Base-by-base conservation (phyloP, 2,888 invertebrate genomes). In the Lasioglossum oenotherae region DNA sequence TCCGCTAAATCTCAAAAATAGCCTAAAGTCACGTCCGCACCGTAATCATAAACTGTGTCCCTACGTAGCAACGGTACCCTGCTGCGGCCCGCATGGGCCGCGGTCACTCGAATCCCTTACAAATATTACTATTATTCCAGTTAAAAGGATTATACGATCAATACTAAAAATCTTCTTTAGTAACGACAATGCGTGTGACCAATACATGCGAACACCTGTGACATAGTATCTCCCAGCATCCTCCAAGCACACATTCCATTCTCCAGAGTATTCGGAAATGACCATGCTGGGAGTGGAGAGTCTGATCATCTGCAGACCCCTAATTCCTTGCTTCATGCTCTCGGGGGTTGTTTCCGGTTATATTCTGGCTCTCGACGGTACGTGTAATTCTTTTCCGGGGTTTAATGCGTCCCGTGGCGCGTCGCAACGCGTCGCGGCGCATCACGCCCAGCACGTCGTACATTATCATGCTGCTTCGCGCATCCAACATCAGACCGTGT, bases 391-490 rank as follows among this genome's bases (percentile, higher is more conserved):
- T 78, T 78, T 67, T 38, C 67, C 46, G 12, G 57, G 73, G 75
- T 78, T 84, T 86, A 86, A 86, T 85, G 78, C 73, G 35, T 74
- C 86, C 82, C 77, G 76, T 31, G 81, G 57, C 79, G 85, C 72
- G 81, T 44, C 41, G 49, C 27, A 12, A 60, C 79, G 60, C 35
- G 81, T 44, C 44, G 49, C 27, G 19, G 64, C 80, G 60, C 35
- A 27, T 67, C 35, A 31, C 31, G 12, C 60, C 23, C 60, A 27
- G 60, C 60, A 75, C 80, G 82, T 82, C 86, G 75, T 87, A 87
- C 86, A 78, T 87, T 82, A 82, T 53, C 23, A 53, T 53, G 53
- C 53, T 53, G 23, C 53, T 53, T 53, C 53, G 53, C 23, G 53
- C 53, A 23, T 53, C 53, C 53, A n/a, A 10, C 53, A 53, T 53